Base-by-base conservation (phyloP, 2,797 vertebrate species). In the Peromyscus attwateri region DNA sequence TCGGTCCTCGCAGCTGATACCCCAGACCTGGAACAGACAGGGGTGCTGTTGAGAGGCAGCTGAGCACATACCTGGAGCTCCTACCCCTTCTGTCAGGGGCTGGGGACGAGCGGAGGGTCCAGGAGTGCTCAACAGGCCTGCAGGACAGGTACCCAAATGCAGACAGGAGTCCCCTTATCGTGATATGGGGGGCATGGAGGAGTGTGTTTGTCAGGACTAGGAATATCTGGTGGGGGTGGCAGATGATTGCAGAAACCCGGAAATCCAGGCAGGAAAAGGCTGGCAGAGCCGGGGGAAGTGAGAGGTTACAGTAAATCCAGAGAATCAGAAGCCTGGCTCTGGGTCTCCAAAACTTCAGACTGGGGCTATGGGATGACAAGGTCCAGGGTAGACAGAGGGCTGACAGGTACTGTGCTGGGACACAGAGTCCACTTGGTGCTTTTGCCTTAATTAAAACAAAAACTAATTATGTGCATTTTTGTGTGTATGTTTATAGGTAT, bases 1-100 rank as follows among this genome's bases (percentile, higher is more conserved):
- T 94, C 99, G 99, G 91, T 99, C 99, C 90, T 99, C 99, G 0
- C 98, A 98, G 98, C 99, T 92, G 0, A 99, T 99, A 9, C 98
- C 99, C 99, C 99, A 99, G 23, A 99, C 99, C 99, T 99, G 97
- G 14, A 49, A 91, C 71, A 96, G 71, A 80, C 73, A 97, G 27
- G 55, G 62, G n/a, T 0, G 1, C 29, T 37, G 49, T 27, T 93
- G 60, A 95, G 87, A 19, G 3, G 12, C 8, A n/a, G 71, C 2
- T 5, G 13, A 17, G 77, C 1, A 16, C 68, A 87, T 49, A 25
- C 0, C 11, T 55, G 29, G 94, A 77, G 66, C 71, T 10, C 87
- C 71, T 55, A 34, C 57, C 46, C 25, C 80, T 29, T 49, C 0
- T n/a, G 27, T 3, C 43, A 49, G 31, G 9, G 43, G 23, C 9